Evolutionary conservation across 2,113 vertebrate genomes (phyloP).

Genomic region (Theristicus caerulescens): DNA sequence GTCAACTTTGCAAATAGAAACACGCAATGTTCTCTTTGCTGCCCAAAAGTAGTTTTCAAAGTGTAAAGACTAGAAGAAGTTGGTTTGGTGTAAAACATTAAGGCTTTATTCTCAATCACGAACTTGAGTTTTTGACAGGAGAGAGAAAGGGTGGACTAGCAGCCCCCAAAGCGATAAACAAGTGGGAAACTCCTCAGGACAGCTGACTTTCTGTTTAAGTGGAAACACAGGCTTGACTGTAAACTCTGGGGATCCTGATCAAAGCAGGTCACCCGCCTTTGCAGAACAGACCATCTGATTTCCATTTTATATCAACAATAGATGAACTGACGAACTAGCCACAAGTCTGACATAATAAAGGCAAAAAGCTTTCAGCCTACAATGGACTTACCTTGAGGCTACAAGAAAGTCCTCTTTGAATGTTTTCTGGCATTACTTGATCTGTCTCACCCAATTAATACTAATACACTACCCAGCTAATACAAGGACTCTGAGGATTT

Average conservation of each 20-base stretch:
- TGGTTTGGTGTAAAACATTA: background rate
- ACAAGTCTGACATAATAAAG: background rate
- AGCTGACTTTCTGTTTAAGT: slow-evolving; percentile 2
- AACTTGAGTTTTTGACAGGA: background rate
- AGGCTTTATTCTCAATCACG: background rate
- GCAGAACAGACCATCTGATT: slow-evolving; percentile 40
- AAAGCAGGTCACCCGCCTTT: slow-evolving; percentile 21
- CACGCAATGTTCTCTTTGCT: background rate
- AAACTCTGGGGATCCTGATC: slow-evolving; percentile 36
- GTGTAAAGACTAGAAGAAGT: background rate
- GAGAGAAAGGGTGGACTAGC: background rate
- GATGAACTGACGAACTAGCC: background rate
- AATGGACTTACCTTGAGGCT: background rate
- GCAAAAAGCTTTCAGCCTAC: slow-evolving; percentile 20
- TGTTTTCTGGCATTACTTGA: background rate
- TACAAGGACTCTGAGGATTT: background rate
- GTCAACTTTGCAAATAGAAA: background rate
- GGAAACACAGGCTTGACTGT: background rate
- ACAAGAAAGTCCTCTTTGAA: background rate
- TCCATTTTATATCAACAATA: slow-evolving; percentile 3
- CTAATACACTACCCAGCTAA: background rate
- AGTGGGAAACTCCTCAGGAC: slow-evolving; percentile 7
- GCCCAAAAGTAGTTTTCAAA: background rate
- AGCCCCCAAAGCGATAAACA: slow-evolving; percentile 10
- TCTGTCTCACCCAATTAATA: slow-evolving; percentile 45